A percentile compares a stretch with the other conserved stretches of the same genome.
phyloP scores from a whole-genome alignment of 1,140 invertebrate species.

The Ephestia elutella region DNA sequence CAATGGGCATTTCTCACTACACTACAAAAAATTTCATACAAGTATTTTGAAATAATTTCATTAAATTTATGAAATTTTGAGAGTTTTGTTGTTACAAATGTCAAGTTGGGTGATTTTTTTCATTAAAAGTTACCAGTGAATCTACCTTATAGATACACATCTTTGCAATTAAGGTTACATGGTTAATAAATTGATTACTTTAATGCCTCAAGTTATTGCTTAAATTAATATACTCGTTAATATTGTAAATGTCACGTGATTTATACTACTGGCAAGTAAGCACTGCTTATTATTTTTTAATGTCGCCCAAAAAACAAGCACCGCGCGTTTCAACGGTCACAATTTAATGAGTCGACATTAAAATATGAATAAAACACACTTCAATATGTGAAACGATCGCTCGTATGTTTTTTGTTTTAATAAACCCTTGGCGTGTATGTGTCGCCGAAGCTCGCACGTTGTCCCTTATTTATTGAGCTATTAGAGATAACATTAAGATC shows the following conservation, averaged over 20 bases:
- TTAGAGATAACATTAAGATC: constrained; percentile 75
- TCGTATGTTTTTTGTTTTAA: constrained; percentile 60
- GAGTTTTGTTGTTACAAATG: no score
- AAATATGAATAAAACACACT: constrained; percentile 41
- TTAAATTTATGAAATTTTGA: no score
- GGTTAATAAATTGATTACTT: constrained; percentile 1
- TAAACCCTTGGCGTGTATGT: constrained; percentile 59
- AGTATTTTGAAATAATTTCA: no score
- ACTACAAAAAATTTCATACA: no score
- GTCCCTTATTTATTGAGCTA: constrained; percentile 73
- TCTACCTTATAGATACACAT: not conserved
- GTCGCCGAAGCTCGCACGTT: constrained; percentile 72
- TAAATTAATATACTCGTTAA: not conserved
- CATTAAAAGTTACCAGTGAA: not conserved
- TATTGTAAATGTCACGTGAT: constrained; percentile 1
- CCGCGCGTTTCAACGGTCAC: constrained; percentile 7
- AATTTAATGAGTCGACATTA: constrained; percentile 32
- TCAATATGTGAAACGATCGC: constrained; percentile 56
- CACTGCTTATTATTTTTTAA: not conserved
- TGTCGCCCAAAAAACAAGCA: constrained; percentile 3
- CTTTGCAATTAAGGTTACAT: not conserved
- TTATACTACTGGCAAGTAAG: not conserved
- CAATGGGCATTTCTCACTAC: no score
- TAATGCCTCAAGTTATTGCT: not conserved
- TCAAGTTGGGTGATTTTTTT: not conserved